Conservation (phyloP, 1,140 invertebrate species). For the Drosophila mayri region DNA sequence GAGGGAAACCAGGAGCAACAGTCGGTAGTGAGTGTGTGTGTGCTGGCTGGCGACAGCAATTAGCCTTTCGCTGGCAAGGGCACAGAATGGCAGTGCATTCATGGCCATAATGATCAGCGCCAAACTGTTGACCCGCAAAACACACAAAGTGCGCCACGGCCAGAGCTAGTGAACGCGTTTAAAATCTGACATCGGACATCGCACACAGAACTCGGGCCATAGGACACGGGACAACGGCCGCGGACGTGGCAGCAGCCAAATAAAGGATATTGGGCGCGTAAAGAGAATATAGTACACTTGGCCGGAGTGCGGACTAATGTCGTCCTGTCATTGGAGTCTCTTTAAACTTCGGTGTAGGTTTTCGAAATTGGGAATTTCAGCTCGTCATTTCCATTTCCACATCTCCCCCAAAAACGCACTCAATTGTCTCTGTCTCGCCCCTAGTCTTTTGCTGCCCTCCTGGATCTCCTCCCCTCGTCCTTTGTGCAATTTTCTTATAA, state of each 20-base stretch:
- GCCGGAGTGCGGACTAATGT: constrained; percentile 5
- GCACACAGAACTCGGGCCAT: constrained; percentile 5
- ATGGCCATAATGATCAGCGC: constrained; percentile 48
- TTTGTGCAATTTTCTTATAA: constrained; percentile 43
- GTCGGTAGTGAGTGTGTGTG: constrained; percentile 12
- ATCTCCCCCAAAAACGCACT: constrained; percentile 4
- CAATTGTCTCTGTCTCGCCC: constrained; percentile 19
- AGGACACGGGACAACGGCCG: neutral
- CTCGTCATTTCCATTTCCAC: constrained; percentile 12
- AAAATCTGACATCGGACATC: constrained; percentile 21
- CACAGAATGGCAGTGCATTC: constrained; percentile 24
- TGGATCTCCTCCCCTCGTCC: neutral
- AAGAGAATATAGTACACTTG: constrained; percentile 33
- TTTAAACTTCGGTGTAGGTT: constrained; percentile 3
- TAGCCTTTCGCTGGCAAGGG: constrained; percentile 44
- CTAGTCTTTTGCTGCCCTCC: neutral
- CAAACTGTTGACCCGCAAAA: constrained; percentile 59
- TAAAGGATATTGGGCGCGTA: constrained; percentile 36
- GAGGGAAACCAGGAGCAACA: constrained; percentile 37
- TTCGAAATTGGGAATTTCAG: constrained; percentile 26
- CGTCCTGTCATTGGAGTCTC: constrained; percentile 13
- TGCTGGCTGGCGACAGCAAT: constrained; percentile 45
- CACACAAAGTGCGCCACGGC: constrained; percentile 40
- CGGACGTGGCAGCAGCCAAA: constrained; percentile 14
- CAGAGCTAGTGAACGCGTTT: constrained; percentile 18